These are phyloP conservation scores for Anguilla marmorata DNA, from an alignment of 2,797 vertebrate species.

Conservation along the genomic window DNA sequence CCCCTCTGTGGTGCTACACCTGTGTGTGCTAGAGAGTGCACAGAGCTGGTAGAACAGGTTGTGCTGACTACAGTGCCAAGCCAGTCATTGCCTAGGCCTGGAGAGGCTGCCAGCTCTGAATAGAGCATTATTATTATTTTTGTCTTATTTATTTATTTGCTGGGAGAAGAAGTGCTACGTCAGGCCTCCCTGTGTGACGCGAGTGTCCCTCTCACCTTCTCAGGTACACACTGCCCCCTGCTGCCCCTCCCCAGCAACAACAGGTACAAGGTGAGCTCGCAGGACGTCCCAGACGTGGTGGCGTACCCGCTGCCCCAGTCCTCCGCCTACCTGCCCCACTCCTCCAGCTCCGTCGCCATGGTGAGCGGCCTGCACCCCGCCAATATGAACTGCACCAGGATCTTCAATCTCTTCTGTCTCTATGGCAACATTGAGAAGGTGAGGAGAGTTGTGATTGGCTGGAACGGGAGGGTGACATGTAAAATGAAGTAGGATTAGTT, in stretches of 20 bases:
- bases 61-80: no score
- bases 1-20: no score
- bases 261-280: conserved; percentile 85
- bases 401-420: conserved; percentile 97
- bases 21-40: conserved; percentile 12
- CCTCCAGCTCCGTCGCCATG: conserved; percentile 92
- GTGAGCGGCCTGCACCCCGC: conserved; percentile 91
- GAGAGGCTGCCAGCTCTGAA: neutral
- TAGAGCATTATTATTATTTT: conserved; percentile 41
- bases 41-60: neutral
- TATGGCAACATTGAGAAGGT: conserved; percentile 99
- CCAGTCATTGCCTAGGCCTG: no score
- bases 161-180: conserved; percentile 14
- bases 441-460: conserved; percentile 17
- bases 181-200: conserved; percentile 33
- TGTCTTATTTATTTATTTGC: conserved; percentile 18
- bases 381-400: conserved; percentile 96
- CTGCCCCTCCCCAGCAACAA: conserved; percentile 84
- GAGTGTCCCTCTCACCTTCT: neutral
- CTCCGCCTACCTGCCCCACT: conserved; percentile 80
- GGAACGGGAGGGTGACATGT: neutral
- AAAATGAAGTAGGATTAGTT: neutral
- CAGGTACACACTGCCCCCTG: conserved; percentile 87
- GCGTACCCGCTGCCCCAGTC: conserved; percentile 89
- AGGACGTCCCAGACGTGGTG: conserved; percentile 89